phyloP scores from a whole-genome alignment of 64 coral and sea anemone genomes.

The Stichodactyla helianthus region DNA sequence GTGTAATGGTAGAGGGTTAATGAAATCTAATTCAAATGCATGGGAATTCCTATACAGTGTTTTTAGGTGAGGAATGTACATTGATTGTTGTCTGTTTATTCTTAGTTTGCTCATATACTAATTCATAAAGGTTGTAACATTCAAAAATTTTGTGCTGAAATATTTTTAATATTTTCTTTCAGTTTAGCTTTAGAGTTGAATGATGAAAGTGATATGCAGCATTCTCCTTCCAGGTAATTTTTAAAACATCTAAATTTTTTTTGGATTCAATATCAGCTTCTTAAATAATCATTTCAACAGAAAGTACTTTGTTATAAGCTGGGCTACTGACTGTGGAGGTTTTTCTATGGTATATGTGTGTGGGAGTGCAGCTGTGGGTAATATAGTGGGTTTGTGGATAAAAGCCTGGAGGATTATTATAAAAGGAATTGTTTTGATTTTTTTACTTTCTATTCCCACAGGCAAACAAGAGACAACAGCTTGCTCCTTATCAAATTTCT shows the following conservation, averaged over 20 bases:
- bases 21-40: not conserved
- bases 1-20: not conserved
- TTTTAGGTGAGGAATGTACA: conserved; percentile 22
- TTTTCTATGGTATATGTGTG: too few relatives aligned
- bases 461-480: conserved; percentile 33
- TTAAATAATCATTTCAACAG: too few relatives aligned
- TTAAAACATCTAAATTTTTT: too few relatives aligned
- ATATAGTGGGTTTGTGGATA: too few relatives aligned
- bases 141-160: not conserved
- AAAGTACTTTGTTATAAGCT: too few relatives aligned
- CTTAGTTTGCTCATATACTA: not conserved
- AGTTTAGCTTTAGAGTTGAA: not conserved
- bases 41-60: conserved; percentile 37
- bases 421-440: not conserved
- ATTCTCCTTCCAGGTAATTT: not conserved
- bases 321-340: too few relatives aligned
- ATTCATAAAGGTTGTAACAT: too few relatives aligned
- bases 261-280: too few relatives aligned
- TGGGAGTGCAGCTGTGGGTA: too few relatives aligned
- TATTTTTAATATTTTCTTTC: not conserved
- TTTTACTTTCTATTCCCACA: not conserved
- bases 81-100: not conserved
- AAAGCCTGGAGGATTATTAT: too few relatives aligned
- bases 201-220: not conserved
- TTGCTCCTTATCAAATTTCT: conserved; percentile 23